Conservation (phyloP, 35 echinoderm and acorn worm species). For the Eucidaris tribuloides region DNA sequence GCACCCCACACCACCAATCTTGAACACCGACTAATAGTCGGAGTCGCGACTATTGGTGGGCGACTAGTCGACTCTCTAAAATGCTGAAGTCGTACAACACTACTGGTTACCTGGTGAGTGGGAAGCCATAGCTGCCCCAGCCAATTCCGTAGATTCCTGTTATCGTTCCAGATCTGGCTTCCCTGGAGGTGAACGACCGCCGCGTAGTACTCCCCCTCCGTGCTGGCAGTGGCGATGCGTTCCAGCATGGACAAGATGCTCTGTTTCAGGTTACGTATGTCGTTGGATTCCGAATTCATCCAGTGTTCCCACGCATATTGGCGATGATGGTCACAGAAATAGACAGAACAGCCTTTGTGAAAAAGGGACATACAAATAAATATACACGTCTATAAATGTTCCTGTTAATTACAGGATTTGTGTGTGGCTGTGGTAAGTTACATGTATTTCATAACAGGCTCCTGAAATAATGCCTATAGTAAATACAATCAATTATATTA, state of each 20-base stretch:
- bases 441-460: too few relatives aligned
- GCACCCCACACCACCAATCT: too few relatives aligned
- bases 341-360: constrained; percentile 15
- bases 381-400: too few relatives aligned
- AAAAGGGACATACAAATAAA: too few relatives aligned
- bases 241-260: not conserved
- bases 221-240: not conserved
- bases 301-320: constrained; percentile 6
- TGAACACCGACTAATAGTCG: too few relatives aligned
- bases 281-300: not conserved
- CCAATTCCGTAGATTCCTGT: not conserved
- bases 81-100: too few relatives aligned
- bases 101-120: constrained; percentile 8
- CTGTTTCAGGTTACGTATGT: not conserved
- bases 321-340: constrained; percentile 27
- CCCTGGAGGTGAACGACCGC: not conserved
- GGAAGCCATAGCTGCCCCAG: constrained; percentile 8
- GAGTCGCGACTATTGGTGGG: too few relatives aligned
- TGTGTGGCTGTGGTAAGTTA: too few relatives aligned
- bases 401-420: too few relatives aligned
- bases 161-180: not conserved
- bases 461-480: too few relatives aligned
- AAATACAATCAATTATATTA: too few relatives aligned
- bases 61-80: too few relatives aligned
- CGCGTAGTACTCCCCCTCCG: not conserved